Base-by-base conservation (phyloP, 2,113 vertebrate genomes). In the Mugil cephalus region DNA sequence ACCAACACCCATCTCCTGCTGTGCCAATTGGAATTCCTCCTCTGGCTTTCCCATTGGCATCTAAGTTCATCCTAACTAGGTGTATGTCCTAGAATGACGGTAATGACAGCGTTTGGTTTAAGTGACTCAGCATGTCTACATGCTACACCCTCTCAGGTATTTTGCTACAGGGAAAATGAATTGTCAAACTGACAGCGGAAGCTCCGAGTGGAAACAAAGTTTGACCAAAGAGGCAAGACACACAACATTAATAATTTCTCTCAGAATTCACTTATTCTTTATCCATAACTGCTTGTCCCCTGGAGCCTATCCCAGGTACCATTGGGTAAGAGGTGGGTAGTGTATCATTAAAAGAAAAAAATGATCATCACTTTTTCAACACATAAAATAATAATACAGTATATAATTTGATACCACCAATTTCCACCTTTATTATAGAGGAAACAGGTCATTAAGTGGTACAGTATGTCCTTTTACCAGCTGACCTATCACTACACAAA, bases 81-180 rank as follows among this genome's bases (percentile, higher is more conserved):
- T 85, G 87, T 77, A 76, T 42, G 47, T 76, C 59, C 46, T 65
- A 43, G 18, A 39, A 69, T 62, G 69, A 84, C 69, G 64, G 47
- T 87, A 84, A 89, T 88, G 74, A 83, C 40, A 54, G 62, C 19
- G 42, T 83, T 91, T 79, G 76, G 64, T 52, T 70, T 8, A 43
- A 74, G 60, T 52, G 42, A 84, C 70, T 73, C 52, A 73, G 39
- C 46, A 39, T 38, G 52, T 14, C 47, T 80, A n/a, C n/a, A n/a
- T n/a, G n/a, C n/a, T n/a, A n/a, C n/a, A n/a, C n/a, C 10, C 43
- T 71, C 74, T 74, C 70, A 66, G 68, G 80, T 74, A 82, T 86
- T 78, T 67, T 50, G 47, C 84, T 39, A 1, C 10, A 67, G 77
- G 86, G 65, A 0, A 61, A 83, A 45, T 38, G 11, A 10, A 47